Percentiles rank a stretch among this genome's conserved stretches.
Evolutionary conservation across 2,888 invertebrate species (phyloP).

Genomic region (Drosophila pegasa): DNA sequence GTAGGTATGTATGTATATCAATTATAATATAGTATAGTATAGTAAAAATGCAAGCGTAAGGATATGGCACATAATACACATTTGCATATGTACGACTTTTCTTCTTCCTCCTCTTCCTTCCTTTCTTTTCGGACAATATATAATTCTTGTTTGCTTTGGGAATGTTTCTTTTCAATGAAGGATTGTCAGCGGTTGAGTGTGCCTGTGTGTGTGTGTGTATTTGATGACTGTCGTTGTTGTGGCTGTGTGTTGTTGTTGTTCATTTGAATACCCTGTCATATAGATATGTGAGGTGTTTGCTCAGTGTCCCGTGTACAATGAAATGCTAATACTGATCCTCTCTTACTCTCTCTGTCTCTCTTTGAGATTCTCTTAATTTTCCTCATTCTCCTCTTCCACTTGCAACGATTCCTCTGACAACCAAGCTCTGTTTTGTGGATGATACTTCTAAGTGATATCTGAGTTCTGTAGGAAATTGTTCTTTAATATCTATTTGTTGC

Average conservation of each 20-base stretch:
- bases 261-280: slow-evolving; percentile 49
- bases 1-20: slow-evolving; percentile 26
- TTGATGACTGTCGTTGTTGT: slow-evolving; percentile 49
- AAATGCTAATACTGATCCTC: slow-evolving; percentile 50
- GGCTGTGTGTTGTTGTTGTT: slow-evolving; percentile 34
- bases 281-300: slow-evolving; percentile 26
- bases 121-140: slow-evolving; percentile 40
- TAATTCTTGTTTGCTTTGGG: slow-evolving; percentile 8
- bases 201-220: slow-evolving; percentile 28
- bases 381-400: neutral
- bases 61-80: slow-evolving; percentile 76
- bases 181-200: slow-evolving; percentile 68
- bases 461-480: slow-evolving; percentile 28
- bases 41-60: slow-evolving; percentile 76
- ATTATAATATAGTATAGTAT: slow-evolving; percentile 38
- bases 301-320: slow-evolving; percentile 30
- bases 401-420: slow-evolving; percentile 33
- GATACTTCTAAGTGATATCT: slow-evolving; percentile 15
- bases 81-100: slow-evolving; percentile 52
- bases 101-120: neutral
- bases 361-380: neutral
- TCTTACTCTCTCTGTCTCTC: neutral
- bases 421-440: slow-evolving; percentile 40
- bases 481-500: slow-evolving; percentile 20
- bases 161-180: slow-evolving; percentile 43